phyloP scores from a whole-genome alignment of 2,113 vertebrate species.

The Daphoenositta chrysoptera region DNA sequence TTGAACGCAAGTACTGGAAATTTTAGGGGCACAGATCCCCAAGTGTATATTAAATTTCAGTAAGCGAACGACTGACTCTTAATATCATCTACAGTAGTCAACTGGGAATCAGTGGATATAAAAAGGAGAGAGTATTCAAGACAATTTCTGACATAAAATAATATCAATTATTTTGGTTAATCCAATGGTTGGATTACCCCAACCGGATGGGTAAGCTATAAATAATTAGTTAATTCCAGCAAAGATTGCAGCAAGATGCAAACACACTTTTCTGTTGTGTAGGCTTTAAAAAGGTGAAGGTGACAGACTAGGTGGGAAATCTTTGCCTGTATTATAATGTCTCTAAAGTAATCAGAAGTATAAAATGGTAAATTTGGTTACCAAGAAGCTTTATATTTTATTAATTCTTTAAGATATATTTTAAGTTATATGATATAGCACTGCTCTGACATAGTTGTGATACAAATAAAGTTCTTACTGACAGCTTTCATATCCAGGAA shows the following conservation, averaged over 20 bases:
- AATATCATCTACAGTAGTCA: background rate
- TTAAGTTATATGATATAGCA: background rate
- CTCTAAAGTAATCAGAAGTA: background rate
- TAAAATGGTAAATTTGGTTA: background rate
- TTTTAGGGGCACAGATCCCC: background rate
- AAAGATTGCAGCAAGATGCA: background rate
- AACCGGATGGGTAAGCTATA: background rate
- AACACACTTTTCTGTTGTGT: background rate
- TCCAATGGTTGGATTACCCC: accelerated
- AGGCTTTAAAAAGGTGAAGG: background rate
- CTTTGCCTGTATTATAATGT: background rate
- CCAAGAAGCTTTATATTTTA: background rate
- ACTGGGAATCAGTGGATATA: background rate
- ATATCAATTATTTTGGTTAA: background rate
- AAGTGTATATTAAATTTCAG: background rate
- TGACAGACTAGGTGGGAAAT: background rate
- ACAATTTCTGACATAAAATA: background rate
- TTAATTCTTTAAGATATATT: background rate
- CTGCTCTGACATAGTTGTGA: background rate
- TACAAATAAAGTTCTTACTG: background rate
- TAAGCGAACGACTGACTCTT: background rate
- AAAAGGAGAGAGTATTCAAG: background rate
- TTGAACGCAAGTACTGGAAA: background rate
- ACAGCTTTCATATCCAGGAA: background rate
- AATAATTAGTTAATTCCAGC: background rate